A percentile compares a stretch with the other conserved stretches of the same genome.
Evolutionary conservation across 1,140 invertebrate species (phyloP).

Genomic region (Bombus terrestris): DNA sequence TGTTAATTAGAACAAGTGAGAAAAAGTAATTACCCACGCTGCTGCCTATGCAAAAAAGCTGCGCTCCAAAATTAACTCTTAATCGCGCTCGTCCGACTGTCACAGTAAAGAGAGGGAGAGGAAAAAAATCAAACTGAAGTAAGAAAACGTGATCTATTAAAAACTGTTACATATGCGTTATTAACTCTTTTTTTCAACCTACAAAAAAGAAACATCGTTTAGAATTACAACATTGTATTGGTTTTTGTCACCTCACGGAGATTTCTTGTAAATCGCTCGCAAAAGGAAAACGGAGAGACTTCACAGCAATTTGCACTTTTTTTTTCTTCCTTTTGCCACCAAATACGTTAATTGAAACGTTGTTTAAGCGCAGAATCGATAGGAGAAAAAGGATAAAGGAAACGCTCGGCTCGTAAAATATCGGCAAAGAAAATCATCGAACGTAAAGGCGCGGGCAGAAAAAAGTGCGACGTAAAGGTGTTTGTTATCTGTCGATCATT

Average conservation of each 20-base stretch:
- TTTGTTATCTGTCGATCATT: background rate
- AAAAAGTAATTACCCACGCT: background rate
- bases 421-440: background rate
- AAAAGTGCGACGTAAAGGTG: background rate
- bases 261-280: background rate
- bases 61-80: background rate
- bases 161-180: background rate
- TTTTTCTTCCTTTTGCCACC: background rate
- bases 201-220: background rate
- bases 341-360: slow-evolving; percentile 30
- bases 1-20: background rate
- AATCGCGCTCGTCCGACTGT: background rate
- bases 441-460: background rate
- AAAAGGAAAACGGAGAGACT: background rate
- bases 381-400: background rate
- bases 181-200: background rate
- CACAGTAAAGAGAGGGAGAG: background rate
- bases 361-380: background rate
- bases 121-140: background rate
- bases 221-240: background rate
- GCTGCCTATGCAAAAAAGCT: background rate
- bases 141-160: background rate
- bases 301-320: background rate
- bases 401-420: background rate
- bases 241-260: background rate